These are phyloP conservation scores for Nymphicus hollandicus DNA, from an alignment of 2,113 vertebrate species.

Conservation along the genomic window DNA sequence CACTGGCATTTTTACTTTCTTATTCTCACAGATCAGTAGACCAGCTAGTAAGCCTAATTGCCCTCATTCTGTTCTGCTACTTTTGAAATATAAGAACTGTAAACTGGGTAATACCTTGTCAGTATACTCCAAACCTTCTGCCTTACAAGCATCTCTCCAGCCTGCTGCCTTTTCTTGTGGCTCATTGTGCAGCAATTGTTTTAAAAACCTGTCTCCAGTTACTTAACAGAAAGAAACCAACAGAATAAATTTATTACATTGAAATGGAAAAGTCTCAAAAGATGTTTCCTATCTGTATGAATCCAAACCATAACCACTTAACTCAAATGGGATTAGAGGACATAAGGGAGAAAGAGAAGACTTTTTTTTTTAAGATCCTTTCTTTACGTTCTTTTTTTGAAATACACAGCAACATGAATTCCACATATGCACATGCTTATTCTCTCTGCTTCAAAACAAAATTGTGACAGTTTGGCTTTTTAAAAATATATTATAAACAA, in stretches of 20 bases:
- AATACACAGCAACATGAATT: background rate
- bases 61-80: slow-evolving; percentile 35
- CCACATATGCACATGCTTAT: background rate
- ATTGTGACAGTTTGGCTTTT: background rate
- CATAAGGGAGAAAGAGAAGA: background rate
- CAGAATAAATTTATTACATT: background rate
- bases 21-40: slow-evolving; percentile 15
- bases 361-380: background rate
- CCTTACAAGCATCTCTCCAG: background rate
- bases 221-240: background rate
- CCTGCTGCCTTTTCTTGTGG: background rate
- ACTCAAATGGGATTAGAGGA: background rate
- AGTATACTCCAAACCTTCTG: background rate
- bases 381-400: background rate
- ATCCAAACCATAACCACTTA: background rate
- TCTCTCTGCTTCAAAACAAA: background rate
- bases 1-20: background rate
- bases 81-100: background rate
- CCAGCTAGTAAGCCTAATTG: background rate
- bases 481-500: background rate
- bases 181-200: background rate
- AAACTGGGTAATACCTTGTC: background rate
- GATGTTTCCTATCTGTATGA: background rate
- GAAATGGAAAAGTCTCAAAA: background rate
- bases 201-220: background rate